phyloP scores from a whole-genome alignment of 2,113 vertebrate species.

The Melanerpes formicivorus region DNA sequence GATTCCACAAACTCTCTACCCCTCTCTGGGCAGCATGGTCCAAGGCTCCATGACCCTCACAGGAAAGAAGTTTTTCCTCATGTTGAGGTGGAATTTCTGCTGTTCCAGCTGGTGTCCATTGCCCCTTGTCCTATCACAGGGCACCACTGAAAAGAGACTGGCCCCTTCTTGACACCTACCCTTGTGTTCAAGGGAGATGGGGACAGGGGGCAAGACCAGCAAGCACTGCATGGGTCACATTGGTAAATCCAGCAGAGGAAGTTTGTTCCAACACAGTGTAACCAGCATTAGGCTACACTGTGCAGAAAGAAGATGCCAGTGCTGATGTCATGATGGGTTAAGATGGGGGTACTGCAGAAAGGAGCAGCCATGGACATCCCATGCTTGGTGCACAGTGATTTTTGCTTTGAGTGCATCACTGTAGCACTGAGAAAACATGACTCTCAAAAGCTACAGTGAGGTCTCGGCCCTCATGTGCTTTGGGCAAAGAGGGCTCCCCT shows the following conservation, averaged over 20 bases:
- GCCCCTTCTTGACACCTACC: too few species aligned
- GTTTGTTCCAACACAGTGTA: background rate
- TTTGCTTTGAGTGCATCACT: background rate
- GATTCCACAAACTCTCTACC: too few species aligned
- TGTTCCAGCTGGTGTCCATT: too few species aligned
- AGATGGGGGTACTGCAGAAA: background rate
- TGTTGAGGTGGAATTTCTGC: too few species aligned
- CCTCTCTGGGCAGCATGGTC: too few species aligned
- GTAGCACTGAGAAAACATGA: fast-evolving
- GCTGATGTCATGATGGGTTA: background rate
- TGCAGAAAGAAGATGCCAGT: background rate
- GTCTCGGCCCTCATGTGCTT: background rate
- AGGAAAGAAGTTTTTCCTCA: too few species aligned
- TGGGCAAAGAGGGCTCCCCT: background rate
- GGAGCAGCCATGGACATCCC: fast-evolving
- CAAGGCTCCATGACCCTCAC: too few species aligned
- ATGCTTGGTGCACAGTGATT: fast-evolving
- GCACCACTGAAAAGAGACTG: too few species aligned
- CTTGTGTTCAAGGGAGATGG: background rate
- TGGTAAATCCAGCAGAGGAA: background rate
- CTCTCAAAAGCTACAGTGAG: background rate
- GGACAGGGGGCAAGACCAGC: background rate
- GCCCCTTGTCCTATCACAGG: too few species aligned
- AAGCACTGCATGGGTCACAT: background rate
- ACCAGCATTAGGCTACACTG: background rate